Percentiles rank a stretch among this genome's conserved stretches.
phyloP scores from a whole-genome alignment of 2,888 invertebrate genomes.

The Drosophila cognata region DNA sequence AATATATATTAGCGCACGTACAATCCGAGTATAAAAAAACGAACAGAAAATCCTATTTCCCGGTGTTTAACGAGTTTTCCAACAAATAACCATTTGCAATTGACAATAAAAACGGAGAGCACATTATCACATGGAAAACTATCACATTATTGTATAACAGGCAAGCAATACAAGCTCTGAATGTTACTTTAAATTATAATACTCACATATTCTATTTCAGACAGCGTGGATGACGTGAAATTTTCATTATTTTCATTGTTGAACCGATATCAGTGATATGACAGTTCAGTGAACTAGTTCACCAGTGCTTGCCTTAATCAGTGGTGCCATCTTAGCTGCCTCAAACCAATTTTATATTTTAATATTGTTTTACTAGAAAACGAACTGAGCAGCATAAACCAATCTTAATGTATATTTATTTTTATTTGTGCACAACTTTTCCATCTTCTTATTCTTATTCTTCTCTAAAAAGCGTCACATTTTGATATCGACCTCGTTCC shows the following conservation, averaged over 20 bases:
- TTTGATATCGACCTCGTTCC: neutral
- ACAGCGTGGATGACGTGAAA: constrained; percentile 64
- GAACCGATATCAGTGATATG: constrained; percentile 39
- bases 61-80: neutral
- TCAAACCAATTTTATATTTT: neutral
- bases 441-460: neutral
- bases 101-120: constrained; percentile 10
- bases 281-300: constrained; percentile 56
- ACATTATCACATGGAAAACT: neutral
- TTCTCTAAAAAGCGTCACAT: neutral
- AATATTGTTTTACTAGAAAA: neutral
- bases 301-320: neutral
- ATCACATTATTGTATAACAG: constrained; percentile 6
- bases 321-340: neutral
- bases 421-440: neutral
- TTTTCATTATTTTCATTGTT: constrained; percentile 62
- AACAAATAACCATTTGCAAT: constrained; percentile 9
- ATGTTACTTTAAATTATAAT: constrained; percentile 25
- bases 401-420: neutral
- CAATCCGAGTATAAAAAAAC: constrained; percentile 2
- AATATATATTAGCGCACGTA: neutral
- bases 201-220: constrained; percentile 59
- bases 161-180: neutral
- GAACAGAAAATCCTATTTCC: constrained; percentile 9
- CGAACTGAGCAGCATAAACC: neutral